Evolutionary conservation across 1,140 invertebrate genomes (phyloP), one percentile per base, ranked within the genome.

Genomic region (Venturia canescens): DNA sequence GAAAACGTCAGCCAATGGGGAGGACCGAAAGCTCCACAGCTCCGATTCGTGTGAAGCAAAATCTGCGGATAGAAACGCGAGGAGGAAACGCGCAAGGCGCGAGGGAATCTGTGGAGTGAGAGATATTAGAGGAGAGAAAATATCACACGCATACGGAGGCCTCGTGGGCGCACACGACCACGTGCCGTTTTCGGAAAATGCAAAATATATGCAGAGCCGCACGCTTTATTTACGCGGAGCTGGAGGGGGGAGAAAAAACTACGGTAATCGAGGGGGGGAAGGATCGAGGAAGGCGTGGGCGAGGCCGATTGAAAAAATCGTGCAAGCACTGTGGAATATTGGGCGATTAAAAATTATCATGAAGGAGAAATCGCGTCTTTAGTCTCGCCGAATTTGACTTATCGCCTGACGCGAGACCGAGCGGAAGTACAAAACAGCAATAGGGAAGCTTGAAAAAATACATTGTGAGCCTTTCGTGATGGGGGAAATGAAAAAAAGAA

Each of bases 1-100:
- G 84, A 82, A 84, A 85, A 80, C 81, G 77, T 69, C 76, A 83
- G 82, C 84, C 84, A 85, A 87, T 86, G 71, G 75, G 77, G 81
- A 74, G 78, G 75, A 44, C 31, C 75, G 57, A 77, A 66, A 77
- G 75, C 57, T 77, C 53, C 15, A 29, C 29, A 29, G 1, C 27
- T 34, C 29, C 29, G 7, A 27, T 31, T 27, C 31, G 66, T 69
- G 66, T 18, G 66, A n/a, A 31, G 18, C 15, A 18, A 69, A 26
- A 69, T 69, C 31, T 5, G 31, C 66, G 13, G 38, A 44, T 6
- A 44, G 38, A 44, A 44, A 67, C 11, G n/a, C n/a, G n/a, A n/a
- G n/a, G n/a, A n/a, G 21, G 34, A 26, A n/a, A 67, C 16, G 3
- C 26, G 11, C 26, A 21, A 66, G 76, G 15, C 26, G 34, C 29